Percentiles rank a stretch among this genome's conserved stretches.
These are phyloP conservation scores for Ganaspis brasiliensis DNA, from an alignment of 2,888 invertebrate species.

Conservation along the genomic window DNA sequence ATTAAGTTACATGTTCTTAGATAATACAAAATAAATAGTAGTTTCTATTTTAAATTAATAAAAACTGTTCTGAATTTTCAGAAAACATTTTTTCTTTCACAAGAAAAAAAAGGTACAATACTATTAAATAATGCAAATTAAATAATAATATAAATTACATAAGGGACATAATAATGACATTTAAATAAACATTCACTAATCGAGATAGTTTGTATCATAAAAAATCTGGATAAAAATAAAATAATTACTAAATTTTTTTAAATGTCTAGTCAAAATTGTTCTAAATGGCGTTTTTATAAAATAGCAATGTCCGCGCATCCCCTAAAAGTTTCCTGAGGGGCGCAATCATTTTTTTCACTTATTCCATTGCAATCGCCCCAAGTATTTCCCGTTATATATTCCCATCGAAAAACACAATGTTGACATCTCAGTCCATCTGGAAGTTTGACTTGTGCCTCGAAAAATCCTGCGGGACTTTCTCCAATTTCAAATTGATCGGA, in stretches of 20 bases:
- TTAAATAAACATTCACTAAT: no score
- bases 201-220: no score
- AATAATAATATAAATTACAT: no score
- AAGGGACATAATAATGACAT: no score
- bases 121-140: no score
- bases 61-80: no score
- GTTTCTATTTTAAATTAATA: no score
- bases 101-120: no score
- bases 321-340: constrained; percentile 82
- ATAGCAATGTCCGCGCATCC: constrained; percentile 81
- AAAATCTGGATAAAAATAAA: no score
- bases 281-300: neutral
- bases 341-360: constrained; percentile 79
- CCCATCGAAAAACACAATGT: constrained; percentile 83
- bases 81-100: no score
- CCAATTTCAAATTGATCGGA: constrained; percentile 68
- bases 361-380: constrained; percentile 81
- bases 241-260: neutral
- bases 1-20: no score
- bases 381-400: constrained; percentile 82
- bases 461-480: constrained; percentile 60
- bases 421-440: constrained; percentile 81
- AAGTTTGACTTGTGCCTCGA: constrained; percentile 73
- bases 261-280: neutral
- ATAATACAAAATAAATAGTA: no score